phyloP scores from a whole-genome alignment of 2,113 vertebrate species.

The Chunga burmeisteri region DNA sequence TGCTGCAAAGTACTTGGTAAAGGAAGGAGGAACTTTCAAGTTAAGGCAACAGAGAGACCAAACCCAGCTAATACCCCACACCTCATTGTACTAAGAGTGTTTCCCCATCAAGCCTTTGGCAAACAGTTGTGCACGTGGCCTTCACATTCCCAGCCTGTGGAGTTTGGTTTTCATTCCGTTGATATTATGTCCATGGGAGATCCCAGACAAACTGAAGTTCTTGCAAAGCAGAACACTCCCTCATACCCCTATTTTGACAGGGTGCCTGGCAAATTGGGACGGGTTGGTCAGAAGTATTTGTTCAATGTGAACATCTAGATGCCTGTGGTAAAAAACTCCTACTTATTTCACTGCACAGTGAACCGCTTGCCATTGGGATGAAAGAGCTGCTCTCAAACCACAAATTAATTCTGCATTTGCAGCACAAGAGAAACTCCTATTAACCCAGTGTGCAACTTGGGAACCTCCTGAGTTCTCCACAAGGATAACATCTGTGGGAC shows the following conservation, averaged over 20 bases:
- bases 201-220: not conserved
- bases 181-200: not conserved
- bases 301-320: constrained; percentile 43
- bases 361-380: not conserved
- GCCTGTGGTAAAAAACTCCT: constrained; percentile 29
- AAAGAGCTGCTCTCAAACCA: constrained; percentile 50
- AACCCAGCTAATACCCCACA: not conserved
- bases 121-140: not conserved
- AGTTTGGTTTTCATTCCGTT: not conserved
- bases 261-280: not conserved
- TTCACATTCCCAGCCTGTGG: not conserved
- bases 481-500: constrained; percentile 37
- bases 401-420: constrained; percentile 44
- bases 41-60: not conserved
- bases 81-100: not conserved
- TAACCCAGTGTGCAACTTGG: not conserved
- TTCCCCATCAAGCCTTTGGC: not conserved
- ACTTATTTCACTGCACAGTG: not conserved
- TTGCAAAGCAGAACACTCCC: not conserved
- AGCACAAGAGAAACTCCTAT: constrained; percentile 18
- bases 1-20: not conserved
- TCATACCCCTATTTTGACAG: not conserved
- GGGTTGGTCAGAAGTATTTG: not conserved
- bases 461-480: constrained; percentile 22
- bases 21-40: not conserved